Evolutionary conservation across 2,888 invertebrate genomes (phyloP).

Genomic region (Netelia inedita): DNA sequence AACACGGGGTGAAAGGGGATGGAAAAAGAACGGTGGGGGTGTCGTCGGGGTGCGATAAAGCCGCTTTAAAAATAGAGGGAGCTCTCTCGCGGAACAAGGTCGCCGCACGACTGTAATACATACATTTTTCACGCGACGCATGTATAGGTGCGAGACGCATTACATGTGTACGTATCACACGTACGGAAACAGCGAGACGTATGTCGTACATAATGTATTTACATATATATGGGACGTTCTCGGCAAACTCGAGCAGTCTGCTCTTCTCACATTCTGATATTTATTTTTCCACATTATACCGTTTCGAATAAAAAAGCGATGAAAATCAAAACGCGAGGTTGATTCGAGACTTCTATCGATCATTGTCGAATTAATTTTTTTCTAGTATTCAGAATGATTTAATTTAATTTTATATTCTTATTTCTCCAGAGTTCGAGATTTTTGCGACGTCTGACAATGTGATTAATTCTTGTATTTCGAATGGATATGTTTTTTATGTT

Average conservation of each 20-base stretch:
- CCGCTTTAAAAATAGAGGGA: constrained; percentile 70
- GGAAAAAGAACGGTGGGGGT: constrained; percentile 54
- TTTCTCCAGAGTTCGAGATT: too few species aligned
- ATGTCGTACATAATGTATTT: constrained; percentile 21
- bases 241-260: neutral
- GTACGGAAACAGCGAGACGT: constrained; percentile 25
- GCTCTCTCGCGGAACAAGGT: constrained; percentile 69
- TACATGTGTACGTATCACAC: constrained; percentile 7
- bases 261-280: neutral
- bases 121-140: constrained; percentile 14
- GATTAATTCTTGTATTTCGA: too few species aligned
- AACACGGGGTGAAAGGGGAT: constrained; percentile 36
- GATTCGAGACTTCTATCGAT: too few species aligned
- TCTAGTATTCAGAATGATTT: too few species aligned
- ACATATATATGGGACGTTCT: constrained; percentile 8
- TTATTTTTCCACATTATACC: too few species aligned
- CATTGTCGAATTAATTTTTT: too few species aligned
- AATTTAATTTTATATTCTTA: too few species aligned
- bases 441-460: too few species aligned
- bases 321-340: too few species aligned
- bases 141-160: constrained; percentile 12
- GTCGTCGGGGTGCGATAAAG: constrained; percentile 68
- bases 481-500: too few species aligned
- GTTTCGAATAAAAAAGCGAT: too few species aligned
- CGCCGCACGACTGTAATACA: constrained; percentile 54